Conservation (phyloP, 2,113 vertebrate species). For the Anas platyrhynchos region DNA sequence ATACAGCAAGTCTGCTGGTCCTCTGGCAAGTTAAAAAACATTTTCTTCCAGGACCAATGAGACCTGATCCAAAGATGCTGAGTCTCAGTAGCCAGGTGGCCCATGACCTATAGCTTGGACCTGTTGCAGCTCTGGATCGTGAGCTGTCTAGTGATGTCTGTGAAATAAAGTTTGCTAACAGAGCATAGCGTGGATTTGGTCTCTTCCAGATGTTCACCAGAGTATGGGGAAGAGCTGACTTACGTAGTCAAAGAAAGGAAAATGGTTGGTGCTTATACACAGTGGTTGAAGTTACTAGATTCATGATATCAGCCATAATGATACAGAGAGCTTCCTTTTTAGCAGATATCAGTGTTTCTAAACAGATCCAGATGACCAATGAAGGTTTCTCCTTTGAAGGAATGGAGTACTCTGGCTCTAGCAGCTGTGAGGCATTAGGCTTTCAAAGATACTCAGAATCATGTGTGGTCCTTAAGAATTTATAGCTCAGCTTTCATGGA, state of each 20-base stretch:
- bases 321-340: not conserved
- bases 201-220: conserved; percentile 49
- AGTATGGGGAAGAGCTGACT: conserved; percentile 16
- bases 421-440: conserved; percentile 58
- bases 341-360: conserved; percentile 52
- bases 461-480: conserved; percentile 66
- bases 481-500: conserved; percentile 22
- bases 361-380: conserved; percentile 52
- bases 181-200: not conserved
- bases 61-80: not conserved
- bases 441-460: conserved; percentile 56
- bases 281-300: not conserved
- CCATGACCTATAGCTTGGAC: not conserved
- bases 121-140: not conserved
- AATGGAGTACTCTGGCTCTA: not conserved
- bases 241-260: not conserved
- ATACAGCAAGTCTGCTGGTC: not conserved
- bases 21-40: not conserved
- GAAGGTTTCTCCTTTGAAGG: conserved; percentile 33
- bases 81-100: not conserved
- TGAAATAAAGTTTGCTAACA: not conserved
- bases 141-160: not conserved
- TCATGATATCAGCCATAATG: not conserved
- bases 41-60: not conserved
- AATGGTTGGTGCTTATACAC: not conserved